Evolutionary conservation across 2,888 invertebrate genomes (phyloP), one percentile per base, ranked within the genome.

Genomic region (Athripsodes cinereus): DNA sequence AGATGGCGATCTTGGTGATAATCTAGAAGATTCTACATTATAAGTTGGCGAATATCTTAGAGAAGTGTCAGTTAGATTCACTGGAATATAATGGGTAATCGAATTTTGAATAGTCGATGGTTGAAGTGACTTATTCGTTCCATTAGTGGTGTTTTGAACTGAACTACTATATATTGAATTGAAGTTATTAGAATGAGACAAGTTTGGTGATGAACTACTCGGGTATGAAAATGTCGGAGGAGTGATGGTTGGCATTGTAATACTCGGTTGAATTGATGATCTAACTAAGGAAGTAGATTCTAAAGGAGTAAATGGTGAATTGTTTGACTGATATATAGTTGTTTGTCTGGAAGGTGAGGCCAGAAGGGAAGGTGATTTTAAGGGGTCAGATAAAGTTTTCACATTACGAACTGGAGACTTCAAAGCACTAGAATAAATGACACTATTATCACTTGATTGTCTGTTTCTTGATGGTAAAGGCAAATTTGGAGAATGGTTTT

Each of bases 221-320:
- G 58, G 54, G 20, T 54, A 52, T 21, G 55, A 55, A 22, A 50
- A 31, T 5, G 51, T 54, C 3, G 60, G 57, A 21, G 57, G 57
- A 22, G 53, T 57, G n/a, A 57, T 60, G 3, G 57, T 60, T 8
- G 60, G 60, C 44, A 60, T 51, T 22, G 57, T 54, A n/a, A 57
- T 57, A 13, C 49, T 49, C 1, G 60, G 57, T 11, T 50, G 52
- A 16, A 48, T 34, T 55, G 71, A 67, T 35, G 76, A 72, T 66
- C 72, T 74, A 16, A 74, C 72, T 22, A 74, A 69, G 44, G 72
- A 67, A 21, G 72, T 72, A 21, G 76, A 74, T 62, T 69, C 73
- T 5, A 75, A 68, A 51, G 72, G 68, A 13, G 70, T 65, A 5
- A 75, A 73, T 60, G 72, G 66, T 19, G 75, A 73, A 74, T 64